Conservation (phyloP, 1,140 invertebrate species). For the Macrosteles quadrilineatus region DNA sequence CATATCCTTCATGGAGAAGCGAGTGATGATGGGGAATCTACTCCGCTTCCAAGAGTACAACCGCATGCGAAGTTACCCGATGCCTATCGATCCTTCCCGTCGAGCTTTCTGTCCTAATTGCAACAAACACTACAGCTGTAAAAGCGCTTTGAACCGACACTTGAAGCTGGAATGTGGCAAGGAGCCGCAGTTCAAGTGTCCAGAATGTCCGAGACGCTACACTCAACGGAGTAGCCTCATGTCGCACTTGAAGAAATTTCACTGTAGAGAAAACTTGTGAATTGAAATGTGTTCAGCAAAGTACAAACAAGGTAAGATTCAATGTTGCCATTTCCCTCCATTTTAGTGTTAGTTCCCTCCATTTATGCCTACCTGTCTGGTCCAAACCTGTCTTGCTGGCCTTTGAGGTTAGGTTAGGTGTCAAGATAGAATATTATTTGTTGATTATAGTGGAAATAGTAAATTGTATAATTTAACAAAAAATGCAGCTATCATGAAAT, state of each 20-base stretch:
- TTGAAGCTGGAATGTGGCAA: slow-evolving; percentile 49
- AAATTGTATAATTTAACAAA: too few species aligned
- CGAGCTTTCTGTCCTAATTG: slow-evolving; percentile 39
- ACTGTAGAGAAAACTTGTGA: slow-evolving; percentile 15
- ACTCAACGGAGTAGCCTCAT: slow-evolving; percentile 32
- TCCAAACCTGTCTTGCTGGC: too few species aligned
- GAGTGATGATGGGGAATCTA: slow-evolving; percentile 18
- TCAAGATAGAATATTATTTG: too few species aligned
- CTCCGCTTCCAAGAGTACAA: slow-evolving; percentile 22
- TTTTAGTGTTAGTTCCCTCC: too few species aligned
- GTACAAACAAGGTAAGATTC: slow-evolving; percentile 7
- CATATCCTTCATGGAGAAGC: slow-evolving; percentile 24
- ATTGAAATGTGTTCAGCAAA: slow-evolving; percentile 25
- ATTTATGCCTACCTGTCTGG: too few species aligned
- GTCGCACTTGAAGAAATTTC: slow-evolving; percentile 32
- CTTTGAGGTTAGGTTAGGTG: too few species aligned
- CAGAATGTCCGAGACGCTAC: slow-evolving; percentile 27
- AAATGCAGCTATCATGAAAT: too few species aligned
- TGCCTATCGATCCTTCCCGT: slow-evolving; percentile 15
- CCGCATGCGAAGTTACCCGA: background rate
- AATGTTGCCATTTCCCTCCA: too few species aligned
- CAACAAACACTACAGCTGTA: slow-evolving; percentile 51
- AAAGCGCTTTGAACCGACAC: slow-evolving; percentile 52
- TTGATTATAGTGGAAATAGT: too few species aligned
- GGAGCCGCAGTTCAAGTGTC: slow-evolving; percentile 34